Conservation (phyloP, 2,888 invertebrate genomes). For the Stegophylla sp. region DNA sequence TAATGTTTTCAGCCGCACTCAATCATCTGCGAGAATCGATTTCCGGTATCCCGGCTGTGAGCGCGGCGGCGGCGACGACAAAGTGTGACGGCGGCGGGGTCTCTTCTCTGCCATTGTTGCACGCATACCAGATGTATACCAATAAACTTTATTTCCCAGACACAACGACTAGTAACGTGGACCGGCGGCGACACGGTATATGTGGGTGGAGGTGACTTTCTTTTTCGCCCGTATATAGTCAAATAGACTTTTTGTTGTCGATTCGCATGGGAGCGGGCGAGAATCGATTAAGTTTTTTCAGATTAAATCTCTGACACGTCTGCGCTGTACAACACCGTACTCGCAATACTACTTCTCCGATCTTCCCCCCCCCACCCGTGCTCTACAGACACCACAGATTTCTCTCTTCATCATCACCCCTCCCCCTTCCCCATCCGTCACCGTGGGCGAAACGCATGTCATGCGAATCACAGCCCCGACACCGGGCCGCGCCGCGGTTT, state of each 20-base stretch:
- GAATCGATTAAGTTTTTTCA: slow-evolving; percentile 42
- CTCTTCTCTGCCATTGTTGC: slow-evolving; percentile 3
- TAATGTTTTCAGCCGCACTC: slow-evolving; percentile 17
- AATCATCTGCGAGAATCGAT: slow-evolving; percentile 30
- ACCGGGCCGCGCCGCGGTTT: not conserved
- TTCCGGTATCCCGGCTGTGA: not conserved
- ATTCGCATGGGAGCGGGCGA: slow-evolving; percentile 17
- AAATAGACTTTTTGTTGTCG: slow-evolving; percentile 22
- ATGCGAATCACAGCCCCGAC: slow-evolving; percentile 23
- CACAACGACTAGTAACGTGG: not conserved
- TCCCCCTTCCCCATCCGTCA: too few species aligned
- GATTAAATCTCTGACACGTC: slow-evolving; percentile 39
- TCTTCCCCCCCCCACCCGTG: not conserved
- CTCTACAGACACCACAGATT: not conserved
- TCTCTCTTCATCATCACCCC: not conserved
- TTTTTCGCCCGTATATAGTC: slow-evolving; percentile 7
- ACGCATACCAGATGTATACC: slow-evolving; percentile 31
- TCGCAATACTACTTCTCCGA: not conserved
- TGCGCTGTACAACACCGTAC: not conserved
- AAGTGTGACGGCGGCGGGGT: slow-evolving; percentile 1
- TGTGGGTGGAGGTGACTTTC: slow-evolving; percentile 5
- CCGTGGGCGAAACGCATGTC: slow-evolving; percentile 21
- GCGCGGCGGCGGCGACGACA: not conserved
- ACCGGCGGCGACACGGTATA: not conserved
- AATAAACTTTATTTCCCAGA: slow-evolving; percentile 26